Evolutionary conservation across 2,888 invertebrate genomes (phyloP), one percentile per base, ranked within the genome.

Genomic region (Poecilus cupreus): DNA sequence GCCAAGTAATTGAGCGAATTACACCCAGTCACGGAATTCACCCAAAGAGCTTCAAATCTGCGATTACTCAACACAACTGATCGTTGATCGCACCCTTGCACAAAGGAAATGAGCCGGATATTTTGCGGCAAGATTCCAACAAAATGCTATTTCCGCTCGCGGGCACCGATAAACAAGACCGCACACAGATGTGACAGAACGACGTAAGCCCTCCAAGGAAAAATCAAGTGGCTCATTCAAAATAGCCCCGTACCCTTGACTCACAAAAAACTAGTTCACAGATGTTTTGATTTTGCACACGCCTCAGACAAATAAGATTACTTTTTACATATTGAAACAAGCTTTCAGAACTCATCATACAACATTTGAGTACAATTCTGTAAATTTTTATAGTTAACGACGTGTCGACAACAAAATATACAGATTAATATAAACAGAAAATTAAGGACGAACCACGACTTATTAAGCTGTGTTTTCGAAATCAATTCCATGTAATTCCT

Each of bases 21-120:
- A 64, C 78, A 46, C 10, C 32, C 16, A 78, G 78, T 78, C 78
- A 78, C 78, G 78, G 24, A 22, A 78, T 64, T 78, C 46, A 64
- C 26, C 20, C 37, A 26, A 54, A 26, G 37, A 46, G 26, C 11
- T n/a, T 11, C 26, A 49, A 74, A 74, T 51, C 37, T 51, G 37
- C 18, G 16, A 18, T 68, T 64, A 64, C 32, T 37, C 64, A 68
- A 68, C 32, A 32, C 32, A 32, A 32, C 32, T 32, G 32, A 32
- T n/a, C 24, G 32, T 16, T 60, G 70, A 39, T 74, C 46, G 26
- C 51, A 18, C 5, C 54, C 13, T 60, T 60, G 24, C n/a, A n/a
- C 26, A 51, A 32, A 49, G 80, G 80, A 80, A 80, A 80, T 80
- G 39, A 57, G 32, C 54, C 72, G 80, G 80, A 80, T 80, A 80